Conservation (phyloP, 2,797 vertebrate species). For the Micropoecilia bifurca region DNA sequence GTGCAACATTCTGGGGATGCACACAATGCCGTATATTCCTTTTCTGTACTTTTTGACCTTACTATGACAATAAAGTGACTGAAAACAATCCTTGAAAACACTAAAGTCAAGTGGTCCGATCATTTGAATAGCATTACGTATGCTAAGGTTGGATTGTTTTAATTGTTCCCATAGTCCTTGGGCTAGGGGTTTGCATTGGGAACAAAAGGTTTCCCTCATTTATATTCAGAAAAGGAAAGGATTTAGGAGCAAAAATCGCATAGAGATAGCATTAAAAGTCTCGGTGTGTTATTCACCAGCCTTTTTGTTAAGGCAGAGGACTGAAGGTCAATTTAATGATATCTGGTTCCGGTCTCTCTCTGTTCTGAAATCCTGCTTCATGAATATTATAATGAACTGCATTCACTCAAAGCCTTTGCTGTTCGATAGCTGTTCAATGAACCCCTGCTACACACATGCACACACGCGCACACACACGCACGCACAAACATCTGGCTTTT, state of each 20-base stretch:
- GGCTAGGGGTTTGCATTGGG: not conserved
- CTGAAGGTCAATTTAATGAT: slow-evolving; percentile 48
- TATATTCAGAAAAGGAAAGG: not conserved
- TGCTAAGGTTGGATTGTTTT: not conserved
- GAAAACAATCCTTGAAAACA: not conserved
- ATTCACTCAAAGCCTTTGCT: slow-evolving; percentile 38
- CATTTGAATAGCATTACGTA: not conserved
- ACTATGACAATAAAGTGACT: not conserved
- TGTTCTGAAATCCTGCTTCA: slow-evolving; percentile 53
- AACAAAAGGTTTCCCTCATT: not conserved
- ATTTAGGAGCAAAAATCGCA: not conserved
- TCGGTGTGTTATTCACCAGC: not conserved
- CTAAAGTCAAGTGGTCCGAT: not conserved
- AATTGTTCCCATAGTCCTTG: not conserved
- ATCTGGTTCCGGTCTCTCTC: slow-evolving; percentile 39
- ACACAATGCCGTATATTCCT: not conserved
- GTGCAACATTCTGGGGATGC: not conserved
- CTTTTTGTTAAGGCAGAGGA: slow-evolving; percentile 13
- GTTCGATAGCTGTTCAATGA: slow-evolving; percentile 42
- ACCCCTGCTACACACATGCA: slow-evolving; percentile 11
- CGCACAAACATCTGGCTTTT: slow-evolving; percentile 14
- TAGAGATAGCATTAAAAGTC: slow-evolving; percentile 1
- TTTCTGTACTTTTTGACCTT: not conserved
- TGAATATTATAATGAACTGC: slow-evolving; percentile 67
- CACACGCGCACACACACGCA: slow-evolving; percentile 5